Conservation (phyloP, 2,113 vertebrate genomes). For the Pollimyrus isidori region DNA sequence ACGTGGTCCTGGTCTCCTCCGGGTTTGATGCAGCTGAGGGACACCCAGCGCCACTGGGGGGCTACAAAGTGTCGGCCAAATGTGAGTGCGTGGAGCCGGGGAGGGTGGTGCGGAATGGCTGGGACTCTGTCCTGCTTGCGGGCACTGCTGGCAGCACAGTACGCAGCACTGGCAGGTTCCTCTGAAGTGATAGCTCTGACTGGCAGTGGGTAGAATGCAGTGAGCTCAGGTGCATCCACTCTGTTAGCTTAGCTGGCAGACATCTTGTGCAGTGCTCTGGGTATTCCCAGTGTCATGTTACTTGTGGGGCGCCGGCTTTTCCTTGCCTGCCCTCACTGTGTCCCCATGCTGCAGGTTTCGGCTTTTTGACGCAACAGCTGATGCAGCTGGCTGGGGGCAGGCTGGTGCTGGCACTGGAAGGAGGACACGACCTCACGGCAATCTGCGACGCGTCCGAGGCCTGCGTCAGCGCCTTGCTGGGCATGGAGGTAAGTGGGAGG, state of each 20-base stretch:
- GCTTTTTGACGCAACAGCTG: slow-evolving; percentile 84
- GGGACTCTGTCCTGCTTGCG: neutral
- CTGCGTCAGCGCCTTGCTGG: slow-evolving; percentile 81
- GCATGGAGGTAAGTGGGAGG: slow-evolving; percentile 68
- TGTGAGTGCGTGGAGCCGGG: slow-evolving; percentile 62
- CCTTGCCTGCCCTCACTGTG: neutral
- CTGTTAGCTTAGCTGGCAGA: neutral
- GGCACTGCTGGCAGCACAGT: neutral
- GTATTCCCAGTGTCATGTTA: neutral
- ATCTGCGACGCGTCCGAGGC: slow-evolving; percentile 92
- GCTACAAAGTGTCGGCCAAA: slow-evolving; percentile 89
- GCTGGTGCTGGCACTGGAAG: slow-evolving; percentile 79
- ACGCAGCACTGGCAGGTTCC: too few relatives aligned
- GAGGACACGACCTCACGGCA: slow-evolving; percentile 89
- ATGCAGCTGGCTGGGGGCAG: slow-evolving; percentile 84
- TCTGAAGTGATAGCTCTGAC: too few relatives aligned
- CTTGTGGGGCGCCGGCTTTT: neutral
- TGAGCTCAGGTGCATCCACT: neutral
- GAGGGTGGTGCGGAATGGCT: neutral
- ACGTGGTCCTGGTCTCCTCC: slow-evolving; percentile 84
- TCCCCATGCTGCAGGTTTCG: slow-evolving; percentile 68
- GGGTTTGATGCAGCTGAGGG: slow-evolving; percentile 91
- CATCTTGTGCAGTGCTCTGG: neutral
- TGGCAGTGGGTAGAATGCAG: too few relatives aligned
- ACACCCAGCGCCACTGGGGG: slow-evolving; percentile 80